These are phyloP conservation scores for Rhagoletis zephyria DNA, from an alignment of 1,140 invertebrate species.

Conservation along the genomic window DNA sequence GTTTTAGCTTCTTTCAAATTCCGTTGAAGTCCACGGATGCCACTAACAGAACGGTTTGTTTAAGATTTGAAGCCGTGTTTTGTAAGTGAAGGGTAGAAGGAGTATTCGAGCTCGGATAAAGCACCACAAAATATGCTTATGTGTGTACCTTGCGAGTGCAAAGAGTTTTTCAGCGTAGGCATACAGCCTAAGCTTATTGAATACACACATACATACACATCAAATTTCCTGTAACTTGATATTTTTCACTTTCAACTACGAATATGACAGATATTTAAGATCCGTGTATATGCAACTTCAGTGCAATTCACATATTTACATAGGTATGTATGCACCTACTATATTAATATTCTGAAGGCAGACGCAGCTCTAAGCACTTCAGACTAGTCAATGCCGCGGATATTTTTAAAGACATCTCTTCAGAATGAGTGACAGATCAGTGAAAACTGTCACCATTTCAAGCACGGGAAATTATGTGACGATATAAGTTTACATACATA, in stretches of 20 bases:
- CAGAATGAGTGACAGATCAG: slow-evolving; percentile 68
- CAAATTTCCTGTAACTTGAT: slow-evolving; percentile 70
- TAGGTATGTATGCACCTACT: background rate
- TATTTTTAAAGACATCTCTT: slow-evolving; percentile 67
- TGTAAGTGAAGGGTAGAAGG: too few relatives aligned
- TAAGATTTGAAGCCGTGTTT: too few relatives aligned
- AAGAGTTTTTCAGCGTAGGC: background rate
- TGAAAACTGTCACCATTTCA: slow-evolving; percentile 58
- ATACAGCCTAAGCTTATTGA: background rate
- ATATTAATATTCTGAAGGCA: background rate
- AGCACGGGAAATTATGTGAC: slow-evolving; percentile 31
- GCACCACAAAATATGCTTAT: too few relatives aligned
- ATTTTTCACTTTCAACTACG: slow-evolving; percentile 71
- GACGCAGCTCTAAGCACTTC: background rate
- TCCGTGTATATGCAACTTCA: background rate
- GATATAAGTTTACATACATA: background rate
- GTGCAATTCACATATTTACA: background rate
- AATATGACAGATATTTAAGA: slow-evolving; percentile 63
- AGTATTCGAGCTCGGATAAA: too few relatives aligned
- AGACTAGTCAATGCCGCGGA: slow-evolving; percentile 57
- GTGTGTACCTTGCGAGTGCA: background rate
- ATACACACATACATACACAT: background rate
- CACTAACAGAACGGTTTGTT: too few relatives aligned
- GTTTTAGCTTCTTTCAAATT: too few relatives aligned
- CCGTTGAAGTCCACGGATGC: too few relatives aligned